These are phyloP conservation scores for Amphiprion percula DNA, from an alignment of 2,113 vertebrate genomes.

Conservation along the genomic window DNA sequence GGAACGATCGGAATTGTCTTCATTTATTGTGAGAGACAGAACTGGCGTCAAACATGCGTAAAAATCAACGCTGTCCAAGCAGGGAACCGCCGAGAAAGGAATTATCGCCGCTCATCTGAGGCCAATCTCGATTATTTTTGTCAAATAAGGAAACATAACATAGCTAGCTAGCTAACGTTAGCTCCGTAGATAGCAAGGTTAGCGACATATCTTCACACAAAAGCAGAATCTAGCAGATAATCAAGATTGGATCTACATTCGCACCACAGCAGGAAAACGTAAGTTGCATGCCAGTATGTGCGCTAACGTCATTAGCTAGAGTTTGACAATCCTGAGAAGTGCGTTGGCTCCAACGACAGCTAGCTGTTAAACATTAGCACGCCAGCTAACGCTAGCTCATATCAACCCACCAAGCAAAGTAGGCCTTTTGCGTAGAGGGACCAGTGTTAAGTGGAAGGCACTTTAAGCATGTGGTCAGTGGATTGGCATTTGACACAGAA, in stretches of 20 bases:
- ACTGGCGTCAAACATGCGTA: slow-evolving; percentile 85
- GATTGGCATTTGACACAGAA: slow-evolving; percentile 49
- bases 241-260: slow-evolving; percentile 74
- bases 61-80: slow-evolving; percentile 83
- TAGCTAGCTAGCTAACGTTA: slow-evolving; percentile 75
- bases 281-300: slow-evolving; percentile 71
- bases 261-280: slow-evolving; percentile 76
- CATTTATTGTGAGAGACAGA: slow-evolving; percentile 67
- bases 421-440: slow-evolving; percentile 65
- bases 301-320: slow-evolving; percentile 73
- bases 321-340: slow-evolving; percentile 63
- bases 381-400: slow-evolving; percentile 64
- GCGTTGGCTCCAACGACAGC: slow-evolving; percentile 43
- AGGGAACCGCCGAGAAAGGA: slow-evolving; percentile 85
- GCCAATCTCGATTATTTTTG: slow-evolving; percentile 80
- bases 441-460: slow-evolving; percentile 42
- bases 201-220: slow-evolving; percentile 57
- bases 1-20: slow-evolving; percentile 66
- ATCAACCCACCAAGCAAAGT: slow-evolving; percentile 47
- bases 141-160: slow-evolving; percentile 78
- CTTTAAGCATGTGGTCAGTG: slow-evolving; percentile 64
- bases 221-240: slow-evolving; percentile 46
- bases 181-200: slow-evolving; percentile 62
- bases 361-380: slow-evolving; percentile 57
- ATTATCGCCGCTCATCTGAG: slow-evolving; percentile 86